phyloP scores from a whole-genome alignment of 2,113 vertebrate species.

The Corythaixoides concolor region DNA sequence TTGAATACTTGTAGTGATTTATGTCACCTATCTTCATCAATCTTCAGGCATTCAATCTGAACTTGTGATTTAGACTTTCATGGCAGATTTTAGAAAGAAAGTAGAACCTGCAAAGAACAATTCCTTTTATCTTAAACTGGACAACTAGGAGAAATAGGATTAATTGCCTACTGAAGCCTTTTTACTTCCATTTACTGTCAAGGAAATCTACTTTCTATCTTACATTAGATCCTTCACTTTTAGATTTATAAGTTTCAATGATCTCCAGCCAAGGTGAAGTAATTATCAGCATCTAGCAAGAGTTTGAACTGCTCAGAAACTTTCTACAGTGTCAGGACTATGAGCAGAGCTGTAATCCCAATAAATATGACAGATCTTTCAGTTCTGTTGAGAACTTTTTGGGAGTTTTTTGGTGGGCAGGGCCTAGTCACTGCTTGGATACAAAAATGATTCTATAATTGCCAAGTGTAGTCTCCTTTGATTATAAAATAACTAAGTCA shows the following conservation, averaged over 20 bases:
- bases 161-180: not conserved
- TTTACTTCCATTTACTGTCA: not conserved
- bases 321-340: not conserved
- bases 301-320: not conserved
- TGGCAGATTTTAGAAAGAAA: not conserved
- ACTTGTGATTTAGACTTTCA: not conserved
- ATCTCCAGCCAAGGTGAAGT: not conserved
- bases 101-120: not conserved
- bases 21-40: not conserved
- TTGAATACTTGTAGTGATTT: not conserved
- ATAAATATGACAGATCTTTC: not conserved
- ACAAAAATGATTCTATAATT: not conserved
- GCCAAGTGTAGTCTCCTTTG: not conserved
- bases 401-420: not conserved
- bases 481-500: not conserved
- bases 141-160: not conserved
- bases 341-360: not conserved
- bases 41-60: not conserved
- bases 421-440: not conserved
- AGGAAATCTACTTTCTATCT: not conserved
- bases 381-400: not conserved
- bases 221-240: not conserved
- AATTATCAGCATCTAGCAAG: not conserved
- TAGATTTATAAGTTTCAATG: not conserved
- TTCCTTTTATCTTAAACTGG: not conserved